These are phyloP conservation scores for Nasua narica DNA, from an alignment of 2,797 vertebrate species.

Conservation along the genomic window DNA sequence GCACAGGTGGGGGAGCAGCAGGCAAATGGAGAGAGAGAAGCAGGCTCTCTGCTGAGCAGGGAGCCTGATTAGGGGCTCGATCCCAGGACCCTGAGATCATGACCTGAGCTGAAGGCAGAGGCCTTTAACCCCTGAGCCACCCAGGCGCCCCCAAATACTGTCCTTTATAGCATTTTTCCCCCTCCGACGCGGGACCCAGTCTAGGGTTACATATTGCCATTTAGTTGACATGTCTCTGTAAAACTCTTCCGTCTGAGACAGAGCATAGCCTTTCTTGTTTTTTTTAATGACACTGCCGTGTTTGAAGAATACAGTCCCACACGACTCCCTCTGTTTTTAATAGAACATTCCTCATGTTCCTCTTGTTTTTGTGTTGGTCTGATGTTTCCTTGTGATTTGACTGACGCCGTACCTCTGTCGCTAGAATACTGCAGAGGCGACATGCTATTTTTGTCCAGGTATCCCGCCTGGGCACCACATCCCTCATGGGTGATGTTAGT, in stretches of 20 bases:
- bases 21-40: not conserved
- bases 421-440: not conserved
- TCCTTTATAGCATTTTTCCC: not conserved
- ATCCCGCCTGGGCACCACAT: not conserved
- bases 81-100: not conserved
- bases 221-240: not conserved
- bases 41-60: too few species aligned
- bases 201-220: not conserved
- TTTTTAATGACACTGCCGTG: slow-evolving; percentile 1
- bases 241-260: slow-evolving; percentile 8
- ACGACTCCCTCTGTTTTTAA: not conserved
- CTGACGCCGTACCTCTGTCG: not conserved
- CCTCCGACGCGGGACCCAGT: not conserved
- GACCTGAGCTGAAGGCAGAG: not conserved
- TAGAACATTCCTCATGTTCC: not conserved
- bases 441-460: not conserved
- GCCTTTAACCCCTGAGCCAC: not conserved
- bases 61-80: not conserved
- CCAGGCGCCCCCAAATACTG: not conserved
- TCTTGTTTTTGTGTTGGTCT: slow-evolving; percentile 11
- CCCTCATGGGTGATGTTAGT: not conserved
- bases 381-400: slow-evolving; percentile 4
- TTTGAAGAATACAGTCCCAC: slow-evolving; percentile 18
- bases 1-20: not conserved
- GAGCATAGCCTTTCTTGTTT: slow-evolving; percentile 3